Evolutionary conservation across 2,113 vertebrate genomes (phyloP).

Genomic region (Saguinus midas): DNA sequence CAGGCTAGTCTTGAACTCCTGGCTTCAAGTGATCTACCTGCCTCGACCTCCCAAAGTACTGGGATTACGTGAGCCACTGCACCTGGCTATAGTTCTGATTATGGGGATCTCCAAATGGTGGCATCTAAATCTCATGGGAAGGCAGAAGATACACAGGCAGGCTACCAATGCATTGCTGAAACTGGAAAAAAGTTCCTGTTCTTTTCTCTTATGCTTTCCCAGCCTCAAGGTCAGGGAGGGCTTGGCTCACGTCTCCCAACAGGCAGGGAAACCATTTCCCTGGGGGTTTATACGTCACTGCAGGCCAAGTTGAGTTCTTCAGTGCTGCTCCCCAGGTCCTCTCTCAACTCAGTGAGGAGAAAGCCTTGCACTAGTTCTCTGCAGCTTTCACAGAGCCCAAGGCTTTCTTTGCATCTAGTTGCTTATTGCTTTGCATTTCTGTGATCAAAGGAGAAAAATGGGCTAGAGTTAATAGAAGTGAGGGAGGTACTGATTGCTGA

Average conservation of each 20-base stretch:
- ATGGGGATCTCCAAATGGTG: neutral
- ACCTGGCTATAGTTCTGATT: too few species aligned
- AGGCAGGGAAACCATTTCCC: neutral
- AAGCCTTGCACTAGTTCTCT: neutral
- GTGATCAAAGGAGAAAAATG: neutral
- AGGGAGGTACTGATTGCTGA: neutral
- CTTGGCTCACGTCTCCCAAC: neutral
- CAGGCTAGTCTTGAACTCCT: too few species aligned
- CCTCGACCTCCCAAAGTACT: too few species aligned
- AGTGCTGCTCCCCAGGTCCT: neutral
- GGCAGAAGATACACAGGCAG: neutral
- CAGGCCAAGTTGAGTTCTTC: neutral
- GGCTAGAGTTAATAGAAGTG: neutral
- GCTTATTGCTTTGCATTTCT: neutral
- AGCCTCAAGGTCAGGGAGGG: neutral
- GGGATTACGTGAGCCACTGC: too few species aligned
- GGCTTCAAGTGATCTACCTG: too few species aligned
- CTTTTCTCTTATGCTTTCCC: neutral
- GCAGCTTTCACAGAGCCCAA: neutral
- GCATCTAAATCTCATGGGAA: neutral
- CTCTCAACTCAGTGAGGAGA: neutral
- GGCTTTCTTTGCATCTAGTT: neutral
- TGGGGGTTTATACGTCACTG: neutral
- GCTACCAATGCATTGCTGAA: neutral
- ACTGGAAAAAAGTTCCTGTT: neutral